These are phyloP conservation scores for Scaptomyza hsui DNA, from an alignment of 1,140 invertebrate species.

Conservation along the genomic window DNA sequence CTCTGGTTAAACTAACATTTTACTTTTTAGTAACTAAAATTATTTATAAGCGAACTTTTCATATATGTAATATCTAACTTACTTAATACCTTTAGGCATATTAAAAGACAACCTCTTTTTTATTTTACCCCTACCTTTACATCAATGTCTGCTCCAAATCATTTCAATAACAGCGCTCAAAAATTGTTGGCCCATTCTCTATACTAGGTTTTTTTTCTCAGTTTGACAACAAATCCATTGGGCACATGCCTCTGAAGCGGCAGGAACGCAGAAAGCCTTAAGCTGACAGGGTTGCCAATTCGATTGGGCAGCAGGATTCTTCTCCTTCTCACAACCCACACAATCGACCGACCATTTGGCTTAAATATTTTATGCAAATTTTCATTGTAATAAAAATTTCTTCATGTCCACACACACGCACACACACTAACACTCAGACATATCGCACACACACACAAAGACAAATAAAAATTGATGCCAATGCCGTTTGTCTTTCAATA, in stretches of 20 bases:
- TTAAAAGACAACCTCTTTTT: background rate
- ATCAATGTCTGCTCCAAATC: constrained; percentile 4
- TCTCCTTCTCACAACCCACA: constrained; percentile 11
- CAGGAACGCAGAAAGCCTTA: constrained; percentile 4
- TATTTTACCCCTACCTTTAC: background rate
- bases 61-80: too few relatives aligned
- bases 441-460: constrained; percentile 26
- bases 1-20: too few relatives aligned
- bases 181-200: background rate
- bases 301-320: background rate
- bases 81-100: background rate
- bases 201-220: background rate
- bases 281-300: constrained; percentile 32
- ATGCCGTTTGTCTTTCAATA: constrained; percentile 77
- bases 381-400: constrained; percentile 82
- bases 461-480: constrained; percentile 80
- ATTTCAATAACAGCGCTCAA: constrained; percentile 4
- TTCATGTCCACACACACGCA: constrained; percentile 50
- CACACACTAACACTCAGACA: constrained; percentile 26
- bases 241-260: constrained; percentile 2
- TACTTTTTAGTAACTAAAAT: too few relatives aligned
- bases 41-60: too few relatives aligned
- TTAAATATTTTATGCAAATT: constrained; percentile 83
- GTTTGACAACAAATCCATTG: constrained; percentile 16
- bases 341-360: constrained; percentile 66